Evolutionary conservation across 2,113 vertebrate genomes (phyloP), one percentile per base, ranked within the genome.

Genomic region (Sciurus niger): DNA sequence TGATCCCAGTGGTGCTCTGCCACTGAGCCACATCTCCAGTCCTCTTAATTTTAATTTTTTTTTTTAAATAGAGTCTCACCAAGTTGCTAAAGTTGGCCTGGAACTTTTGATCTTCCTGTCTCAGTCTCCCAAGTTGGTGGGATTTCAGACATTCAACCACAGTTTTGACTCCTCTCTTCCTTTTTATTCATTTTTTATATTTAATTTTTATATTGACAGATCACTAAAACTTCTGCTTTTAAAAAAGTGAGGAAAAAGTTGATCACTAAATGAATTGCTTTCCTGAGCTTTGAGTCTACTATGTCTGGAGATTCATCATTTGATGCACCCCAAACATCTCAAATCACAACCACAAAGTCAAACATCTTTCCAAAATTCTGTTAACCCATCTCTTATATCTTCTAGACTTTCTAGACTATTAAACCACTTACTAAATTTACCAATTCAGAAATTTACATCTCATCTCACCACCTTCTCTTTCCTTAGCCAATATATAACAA

Each of bases 281-380:
- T 70, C 34, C 40, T 77, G 67, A 70, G 34, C 30, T 63, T 65
- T 89, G n/a, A 65, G 78, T 55, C n/a, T 51, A 7, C 11, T 67
- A 9, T 74, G 22, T 72, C 84, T 88, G 7, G 20, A 24, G 28
- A 8, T 74, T 30, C n/a, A 60, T 22, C 60, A 28, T 76, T 37
- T 51, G 24, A 82, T 72, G 10, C 28, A 53, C 24, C 30, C 67
- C 34, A 63, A 85, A 10, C 9, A 96, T 55, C 2, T 28, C 55
- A 88, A 93, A 73, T 76, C 58, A 77, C 2, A 92, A 76, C 90
- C 13, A 89, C 18, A 63, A 83, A 89, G 18, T 22, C 58, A 84
- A 91, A 2, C 17, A 88, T 51, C 7, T 74, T 88, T 51, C 32
- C 28, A 58, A 84, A 94, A 80, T 92, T 40, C 12, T 63, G 34